Percentiles rank a stretch among this genome's conserved stretches.
Conservation (phyloP, 2,888 invertebrate species). For the Bimastos eiseni region DNA sequence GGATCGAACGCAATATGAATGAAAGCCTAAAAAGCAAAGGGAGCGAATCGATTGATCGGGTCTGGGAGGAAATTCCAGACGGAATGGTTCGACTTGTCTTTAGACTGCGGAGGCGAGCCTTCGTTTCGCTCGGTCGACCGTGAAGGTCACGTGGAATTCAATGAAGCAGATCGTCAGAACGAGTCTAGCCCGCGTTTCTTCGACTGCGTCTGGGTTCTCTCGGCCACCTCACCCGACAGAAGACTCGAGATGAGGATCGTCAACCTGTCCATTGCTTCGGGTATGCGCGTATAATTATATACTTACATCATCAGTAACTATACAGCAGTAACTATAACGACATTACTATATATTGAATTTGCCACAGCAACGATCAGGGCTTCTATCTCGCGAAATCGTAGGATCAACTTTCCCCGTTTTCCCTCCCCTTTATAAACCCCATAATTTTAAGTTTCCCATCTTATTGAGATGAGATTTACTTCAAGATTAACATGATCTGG, state of each 20-base stretch:
- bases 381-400: no score
- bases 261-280: not conserved
- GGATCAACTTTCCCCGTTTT: no score
- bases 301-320: not conserved
- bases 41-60: no score
- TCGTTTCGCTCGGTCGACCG: not conserved
- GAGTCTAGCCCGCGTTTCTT: not conserved
- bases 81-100: not conserved
- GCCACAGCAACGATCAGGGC: not conserved
- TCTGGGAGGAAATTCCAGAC: no score
- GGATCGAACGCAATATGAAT: no score
- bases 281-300: no score
- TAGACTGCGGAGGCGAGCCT: not conserved
- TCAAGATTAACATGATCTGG: no score
- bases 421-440: no score
- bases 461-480: no score
- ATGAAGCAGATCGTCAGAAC: not conserved
- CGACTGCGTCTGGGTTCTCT: conserved; percentile 10
- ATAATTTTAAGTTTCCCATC: no score
- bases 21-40: no score
- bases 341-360: not conserved
- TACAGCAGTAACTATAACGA: not conserved
- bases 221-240: not conserved
- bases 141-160: not conserved
- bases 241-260: not conserved